Evolutionary conservation across 2,888 invertebrate species (phyloP), one percentile per base, ranked within the genome.

Genomic region (Ceramica pisi): DNA sequence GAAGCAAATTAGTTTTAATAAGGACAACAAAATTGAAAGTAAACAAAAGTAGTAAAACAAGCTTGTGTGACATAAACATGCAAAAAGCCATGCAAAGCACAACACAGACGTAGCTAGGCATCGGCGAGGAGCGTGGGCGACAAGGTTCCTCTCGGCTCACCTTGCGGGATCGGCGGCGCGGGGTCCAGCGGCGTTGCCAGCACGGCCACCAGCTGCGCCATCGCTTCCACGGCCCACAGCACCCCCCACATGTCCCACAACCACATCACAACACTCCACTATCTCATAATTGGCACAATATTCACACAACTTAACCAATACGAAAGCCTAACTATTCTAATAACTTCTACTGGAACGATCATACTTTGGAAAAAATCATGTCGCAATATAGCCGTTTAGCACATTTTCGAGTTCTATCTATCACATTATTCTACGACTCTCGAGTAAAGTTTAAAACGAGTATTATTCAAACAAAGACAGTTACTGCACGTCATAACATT

Each of bases 201-300:
- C 87, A 92, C 93, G 84, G 90, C 91, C 86, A 90, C 89, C 90
- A 94, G 90, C 90, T 93, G 93, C 87, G 90, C 91, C 91, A 93
- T 90, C 83, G 92, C 90, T 91, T 92, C 93, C 89, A 93, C 89
- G 88, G 90, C 91, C 95, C 94, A 95, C 90, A 95, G 90, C 94
- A 94, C 93, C 87, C 94, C 93, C 95, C 95, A 95, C 94, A 96
- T 93, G 94, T 95, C 94, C 95, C 96, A 94, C 93, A 94, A 92
- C 94, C 95, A 95, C 95, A 95, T 95, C 96, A 96, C 96, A 94
- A 91, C 95, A 95, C 95, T 92, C 89, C 95, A 96, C 96, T 96
- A 96, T 95, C 96, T 96, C 96, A 96, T 96, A 92, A 94, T 96
- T 95, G 94, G 94, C 95, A 96, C 95, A 94, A 94, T 93, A 95